phyloP scores from a whole-genome alignment of 2,888 invertebrate species.

The Tubulanus polymorphus region DNA sequence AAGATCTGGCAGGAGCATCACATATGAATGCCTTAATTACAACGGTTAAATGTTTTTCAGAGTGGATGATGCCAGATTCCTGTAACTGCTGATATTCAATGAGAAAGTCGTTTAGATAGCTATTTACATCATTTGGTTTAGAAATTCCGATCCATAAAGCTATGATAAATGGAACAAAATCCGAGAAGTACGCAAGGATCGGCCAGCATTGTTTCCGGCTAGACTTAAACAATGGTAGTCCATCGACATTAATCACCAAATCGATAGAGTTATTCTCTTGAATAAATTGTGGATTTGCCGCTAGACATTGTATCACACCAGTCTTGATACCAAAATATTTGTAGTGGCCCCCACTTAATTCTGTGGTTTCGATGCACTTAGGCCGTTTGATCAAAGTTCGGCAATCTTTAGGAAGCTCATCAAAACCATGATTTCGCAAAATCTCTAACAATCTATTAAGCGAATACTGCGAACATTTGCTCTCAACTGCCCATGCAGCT shows the following conservation, averaged over 20 bases:
- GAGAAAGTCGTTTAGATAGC: constrained; percentile 10
- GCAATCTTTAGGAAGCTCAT: constrained; percentile 7
- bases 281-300: no score
- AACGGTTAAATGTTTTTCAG: no score
- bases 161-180: constrained; percentile 8
- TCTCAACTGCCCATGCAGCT: no score
- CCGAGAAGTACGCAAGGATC: no score
- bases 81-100: no score
- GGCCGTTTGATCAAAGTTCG: constrained; percentile 4
- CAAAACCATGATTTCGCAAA: not conserved
- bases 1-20: constrained; percentile 19
- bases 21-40: no score
- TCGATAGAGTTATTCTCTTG: no score
- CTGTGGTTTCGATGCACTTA: not conserved
- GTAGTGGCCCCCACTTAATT: constrained; percentile 1
- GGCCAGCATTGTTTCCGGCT: constrained; percentile 10
- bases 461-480: no score
- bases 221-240: constrained; percentile 13
- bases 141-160: constrained; percentile 10
- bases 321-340: constrained; percentile 7
- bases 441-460: not conserved
- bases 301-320: no score
- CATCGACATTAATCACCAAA: constrained; percentile 15
- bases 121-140: constrained; percentile 11
- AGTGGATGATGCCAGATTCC: no score